phyloP scores from a whole-genome alignment of 2,888 invertebrate species.

The Crossocerus cetratus region DNA sequence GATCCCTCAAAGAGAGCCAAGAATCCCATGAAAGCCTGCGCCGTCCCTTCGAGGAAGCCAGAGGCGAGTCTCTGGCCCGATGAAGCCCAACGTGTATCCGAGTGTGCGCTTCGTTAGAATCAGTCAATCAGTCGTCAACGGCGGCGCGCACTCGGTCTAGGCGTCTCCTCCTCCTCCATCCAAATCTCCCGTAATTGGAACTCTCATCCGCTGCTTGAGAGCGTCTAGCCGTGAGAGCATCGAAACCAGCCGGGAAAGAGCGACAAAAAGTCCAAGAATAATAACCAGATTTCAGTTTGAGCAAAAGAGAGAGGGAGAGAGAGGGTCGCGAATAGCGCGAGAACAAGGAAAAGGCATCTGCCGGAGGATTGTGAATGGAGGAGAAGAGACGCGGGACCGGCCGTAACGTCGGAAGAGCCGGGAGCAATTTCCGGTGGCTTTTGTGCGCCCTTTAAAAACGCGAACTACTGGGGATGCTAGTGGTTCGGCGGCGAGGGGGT shows the following conservation, averaged over 20 bases:
- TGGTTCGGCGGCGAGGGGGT: constrained; percentile 33
- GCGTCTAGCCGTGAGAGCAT: constrained; percentile 56
- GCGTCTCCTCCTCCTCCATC: constrained; percentile 48
- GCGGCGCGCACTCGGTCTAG: not conserved
- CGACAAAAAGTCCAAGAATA: constrained; percentile 8
- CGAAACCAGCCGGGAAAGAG: constrained; percentile 23
- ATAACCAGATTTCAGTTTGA: constrained; percentile 3
- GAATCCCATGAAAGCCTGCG: not conserved
- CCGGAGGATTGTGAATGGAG: constrained; percentile 9
- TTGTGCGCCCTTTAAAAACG: constrained; percentile 67
- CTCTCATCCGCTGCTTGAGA: constrained; percentile 56
- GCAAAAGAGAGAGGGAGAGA: constrained; percentile 7
- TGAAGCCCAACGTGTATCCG: constrained; percentile 17
- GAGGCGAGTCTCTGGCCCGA: constrained; percentile 37
- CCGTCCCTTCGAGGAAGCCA: constrained; percentile 7
- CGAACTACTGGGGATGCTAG: constrained; percentile 52
- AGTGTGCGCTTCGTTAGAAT: constrained; percentile 52
- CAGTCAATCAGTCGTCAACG: constrained; percentile 36
- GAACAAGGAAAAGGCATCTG: constrained; percentile 1
- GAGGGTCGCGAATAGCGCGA: constrained; percentile 15
- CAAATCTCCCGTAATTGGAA: constrained; percentile 65
- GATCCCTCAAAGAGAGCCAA: no score
- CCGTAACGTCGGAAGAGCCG: constrained; percentile 64
- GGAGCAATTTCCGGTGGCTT: constrained; percentile 71
- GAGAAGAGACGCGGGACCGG: constrained; percentile 49